Base-by-base conservation (phyloP, 2,888 invertebrate species). In the Platycheirus albimanus region DNA sequence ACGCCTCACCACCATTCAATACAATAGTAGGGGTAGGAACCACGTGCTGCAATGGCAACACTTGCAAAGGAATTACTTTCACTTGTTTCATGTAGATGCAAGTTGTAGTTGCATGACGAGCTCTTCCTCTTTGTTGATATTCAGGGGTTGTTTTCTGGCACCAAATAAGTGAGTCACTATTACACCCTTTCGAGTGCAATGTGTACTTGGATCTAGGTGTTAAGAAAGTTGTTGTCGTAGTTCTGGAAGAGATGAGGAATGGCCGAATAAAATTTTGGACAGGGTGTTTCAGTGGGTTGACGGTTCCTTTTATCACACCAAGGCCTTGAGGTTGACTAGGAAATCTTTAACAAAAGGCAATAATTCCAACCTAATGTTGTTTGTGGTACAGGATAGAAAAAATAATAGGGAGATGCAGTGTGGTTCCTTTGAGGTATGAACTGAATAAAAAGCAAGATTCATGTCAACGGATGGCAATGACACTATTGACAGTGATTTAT, bases 401-500 rank as follows among this genome's bases (percentile, higher is more conserved):
- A 47, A 20, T 1, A 41, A 8, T 7, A 5, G 72, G 30, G 70
- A 71, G 70, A 71, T 63, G 69, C 56, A 64, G 38, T 54, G 70
- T 49, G 47, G 33, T 70, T 61, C 33, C 70, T 77, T 47, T 30
- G 52, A 36, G 67, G 58, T 54, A 13, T 17, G 19, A 47, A 45
- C 61, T 33, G 20, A 38, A 49, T 17, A 41, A 47, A 49, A 64
- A 64, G 43, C 28, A 45, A 13, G 13, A 38, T 8, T 33, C 33
- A 36, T 52, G 28, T 51, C 30, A 58, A 56, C 70, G 61, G 63
- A 84, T 87, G 88, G 88, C 88, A 90, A 89, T 90, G 89, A 88
- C 89, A 88, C 88, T 89, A n/a, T n/a, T 89, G 89, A 90, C 90
- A 90, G 90, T 89, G 90, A 89, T 90, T 89, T 90, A 89, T 89